Evolutionary conservation across 2,888 invertebrate species (phyloP), one percentile per base, ranked within the genome.

Genomic region (Hypolimnas misippus): DNA sequence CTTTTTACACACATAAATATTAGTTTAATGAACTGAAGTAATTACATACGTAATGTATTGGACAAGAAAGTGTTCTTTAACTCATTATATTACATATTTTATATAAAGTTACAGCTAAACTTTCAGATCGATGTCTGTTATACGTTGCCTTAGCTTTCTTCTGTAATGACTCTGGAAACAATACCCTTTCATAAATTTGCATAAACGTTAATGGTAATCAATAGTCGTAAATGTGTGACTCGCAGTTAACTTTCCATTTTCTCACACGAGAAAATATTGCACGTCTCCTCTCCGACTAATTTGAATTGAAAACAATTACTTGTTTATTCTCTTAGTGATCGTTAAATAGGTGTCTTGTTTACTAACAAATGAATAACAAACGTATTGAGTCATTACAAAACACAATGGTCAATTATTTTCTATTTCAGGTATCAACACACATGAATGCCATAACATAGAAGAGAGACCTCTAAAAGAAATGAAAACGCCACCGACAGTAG

Each of bases 401-500:
- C 68, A 67, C 67, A 63, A 69, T 46, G 21, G 2, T 68, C 62
- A 70, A 65, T 73, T 58, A 71, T 67, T 73, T 70, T 6, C 64
- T 57, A 50, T 84, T 78, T 51, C 85, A 90, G 89, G 88, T 69
- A 73, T 83, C 53, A 83, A 83, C 68, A 70, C 74, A 68, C 77
- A 77, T 70, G 80, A 76, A 67, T 74, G 79, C 7, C 68, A 72
- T 62, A 76, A 69, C 49, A 73, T 79, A 58, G 83, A 84, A 65
- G 83, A 84, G 57, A 38, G 35, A n/a, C 61, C 66, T 38, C 70
- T 69, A 51, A 74, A 68, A 40, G 83, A 80, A 68, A 61, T 82
- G 0, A 86, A 79, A 72, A 89, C 89, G 56, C 90, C 92, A 62
- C 89, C 89, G 12, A 88, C 89, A 12, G 92, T 92, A 0, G 81